Evolutionary conservation across 2,888 invertebrate genomes (phyloP).

Genomic region (Andrena hattorfiana): DNA sequence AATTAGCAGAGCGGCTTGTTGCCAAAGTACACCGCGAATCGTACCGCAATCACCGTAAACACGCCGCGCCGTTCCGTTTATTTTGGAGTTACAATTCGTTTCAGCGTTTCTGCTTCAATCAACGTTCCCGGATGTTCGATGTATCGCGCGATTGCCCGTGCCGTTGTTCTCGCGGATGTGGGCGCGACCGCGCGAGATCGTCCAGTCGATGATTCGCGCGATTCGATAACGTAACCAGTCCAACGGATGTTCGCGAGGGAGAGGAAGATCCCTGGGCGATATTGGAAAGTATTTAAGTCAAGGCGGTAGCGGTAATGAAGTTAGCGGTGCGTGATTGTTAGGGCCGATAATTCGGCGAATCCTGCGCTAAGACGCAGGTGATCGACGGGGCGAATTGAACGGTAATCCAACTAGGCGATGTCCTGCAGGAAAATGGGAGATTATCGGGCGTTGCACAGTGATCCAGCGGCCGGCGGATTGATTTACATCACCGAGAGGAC

Average conservation of each 20-base stretch:
- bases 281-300: constrained; percentile 33
- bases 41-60: constrained; percentile 47
- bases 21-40: constrained; percentile 46
- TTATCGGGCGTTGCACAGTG: constrained; percentile 44
- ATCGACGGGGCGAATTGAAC: constrained; percentile 39
- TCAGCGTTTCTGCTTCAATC: constrained; percentile 58
- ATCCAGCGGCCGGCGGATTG: constrained; percentile 32
- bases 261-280: constrained; percentile 7
- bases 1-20: constrained; percentile 47
- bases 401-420: constrained; percentile 43
- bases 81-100: constrained; percentile 55
- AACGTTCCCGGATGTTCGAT: constrained; percentile 49
- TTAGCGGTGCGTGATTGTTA: constrained; percentile 41
- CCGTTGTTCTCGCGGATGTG: constrained; percentile 1
- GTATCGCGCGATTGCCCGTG: constrained; percentile 41
- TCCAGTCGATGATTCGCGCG: neutral
- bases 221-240: neutral
- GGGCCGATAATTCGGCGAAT: constrained; percentile 24
- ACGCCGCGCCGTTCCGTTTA: constrained; percentile 38
- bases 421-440: constrained; percentile 42
- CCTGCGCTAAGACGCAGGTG: constrained; percentile 28
- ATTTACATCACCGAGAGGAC: constrained; percentile 42
- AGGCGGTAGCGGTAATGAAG: constrained; percentile 10
- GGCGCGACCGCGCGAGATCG: neutral
- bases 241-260: neutral